A percentile compares a stretch with the other conserved stretches of the same genome.
Evolutionary conservation across 1,140 invertebrate species (phyloP).

Genomic region (Bilobella aurantiaca): DNA sequence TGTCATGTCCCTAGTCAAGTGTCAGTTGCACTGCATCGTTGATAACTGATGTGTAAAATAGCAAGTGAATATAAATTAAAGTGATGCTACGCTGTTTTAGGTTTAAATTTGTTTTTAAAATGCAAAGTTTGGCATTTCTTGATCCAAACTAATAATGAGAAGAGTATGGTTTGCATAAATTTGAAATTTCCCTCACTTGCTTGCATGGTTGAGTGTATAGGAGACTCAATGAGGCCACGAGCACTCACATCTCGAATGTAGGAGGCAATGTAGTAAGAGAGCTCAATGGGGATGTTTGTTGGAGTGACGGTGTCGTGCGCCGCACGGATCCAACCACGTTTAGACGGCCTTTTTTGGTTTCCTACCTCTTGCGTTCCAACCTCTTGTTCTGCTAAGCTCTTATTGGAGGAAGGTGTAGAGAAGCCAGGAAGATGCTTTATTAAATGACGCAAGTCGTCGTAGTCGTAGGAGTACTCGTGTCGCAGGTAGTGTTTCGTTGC

Average conservation of each 20-base stretch:
- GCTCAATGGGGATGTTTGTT: conserved; percentile 33
- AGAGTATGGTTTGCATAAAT: no score
- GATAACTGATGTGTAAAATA: no score
- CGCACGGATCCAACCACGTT: neutral
- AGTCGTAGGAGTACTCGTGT: conserved; percentile 33
- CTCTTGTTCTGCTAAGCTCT: conserved; percentile 19
- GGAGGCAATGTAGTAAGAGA: conserved; percentile 29
- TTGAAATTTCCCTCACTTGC: no score
- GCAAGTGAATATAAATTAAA: no score
- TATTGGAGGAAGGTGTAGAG: conserved; percentile 24
- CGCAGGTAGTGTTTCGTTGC: conserved; percentile 29
- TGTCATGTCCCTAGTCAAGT: no score
- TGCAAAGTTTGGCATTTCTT: no score
- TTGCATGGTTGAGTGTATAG: conserved; percentile 25
- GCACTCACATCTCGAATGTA: conserved; percentile 24
- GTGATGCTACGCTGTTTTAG: no score
- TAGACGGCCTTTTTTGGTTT: neutral
- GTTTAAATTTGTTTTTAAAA: no score
- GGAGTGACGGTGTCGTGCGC: conserved; percentile 29
- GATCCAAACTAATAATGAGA: no score
- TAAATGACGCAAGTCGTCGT: conserved; percentile 23
- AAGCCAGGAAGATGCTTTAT: conserved; percentile 29
- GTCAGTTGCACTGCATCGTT: no score
- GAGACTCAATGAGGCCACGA: conserved; percentile 12
- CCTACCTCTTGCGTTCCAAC: neutral